A percentile compares a stretch with the other conserved stretches of the same genome.
Evolutionary conservation across 2,888 invertebrate species (phyloP).

Genomic region (Microctonus aethiopoides): DNA sequence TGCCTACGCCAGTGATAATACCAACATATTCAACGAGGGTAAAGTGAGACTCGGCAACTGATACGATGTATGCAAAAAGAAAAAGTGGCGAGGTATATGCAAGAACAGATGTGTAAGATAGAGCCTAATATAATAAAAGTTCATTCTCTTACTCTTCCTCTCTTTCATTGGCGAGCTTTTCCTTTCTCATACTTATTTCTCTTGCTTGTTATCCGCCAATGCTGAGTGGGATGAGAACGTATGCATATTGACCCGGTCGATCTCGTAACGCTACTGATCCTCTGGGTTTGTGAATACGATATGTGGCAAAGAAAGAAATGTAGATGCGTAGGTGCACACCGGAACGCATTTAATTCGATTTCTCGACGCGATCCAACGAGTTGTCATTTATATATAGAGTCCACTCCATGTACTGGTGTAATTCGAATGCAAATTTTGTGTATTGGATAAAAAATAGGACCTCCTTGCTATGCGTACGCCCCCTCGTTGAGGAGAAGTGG

Average conservation of each 20-base stretch:
- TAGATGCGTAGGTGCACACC: conserved; percentile 52
- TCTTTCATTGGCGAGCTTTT: not conserved
- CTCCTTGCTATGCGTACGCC: conserved; percentile 22
- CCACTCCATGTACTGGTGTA: conserved; percentile 35
- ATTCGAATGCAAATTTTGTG: conserved; percentile 41
- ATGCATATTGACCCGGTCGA: conserved; percentile 63
- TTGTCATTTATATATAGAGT: conserved; percentile 17
- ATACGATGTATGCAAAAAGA: conserved; percentile 46
- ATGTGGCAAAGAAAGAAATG: not conserved
- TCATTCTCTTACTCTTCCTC: conserved; percentile 38
- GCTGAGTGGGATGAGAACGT: conserved; percentile 61
- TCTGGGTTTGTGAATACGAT: not conserved
- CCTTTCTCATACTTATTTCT: not conserved
- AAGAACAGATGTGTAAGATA: conserved; percentile 34
- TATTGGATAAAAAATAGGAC: conserved; percentile 22
- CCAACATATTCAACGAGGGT: conserved; percentile 44
- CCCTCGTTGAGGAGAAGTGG: conserved; percentile 15
- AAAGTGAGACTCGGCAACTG: conserved; percentile 43
- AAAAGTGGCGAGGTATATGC: conserved; percentile 6
- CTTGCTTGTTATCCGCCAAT: not conserved
- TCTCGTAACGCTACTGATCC: conserved; percentile 59
- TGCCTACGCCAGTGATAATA: conserved; percentile 56
- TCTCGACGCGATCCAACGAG: conserved; percentile 26
- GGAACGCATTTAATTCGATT: conserved; percentile 50
- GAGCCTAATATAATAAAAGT: conserved; percentile 62